Evolutionary conservation across 23 tunicate genomes (phyloP).

Genomic region (Styela plicata): DNA sequence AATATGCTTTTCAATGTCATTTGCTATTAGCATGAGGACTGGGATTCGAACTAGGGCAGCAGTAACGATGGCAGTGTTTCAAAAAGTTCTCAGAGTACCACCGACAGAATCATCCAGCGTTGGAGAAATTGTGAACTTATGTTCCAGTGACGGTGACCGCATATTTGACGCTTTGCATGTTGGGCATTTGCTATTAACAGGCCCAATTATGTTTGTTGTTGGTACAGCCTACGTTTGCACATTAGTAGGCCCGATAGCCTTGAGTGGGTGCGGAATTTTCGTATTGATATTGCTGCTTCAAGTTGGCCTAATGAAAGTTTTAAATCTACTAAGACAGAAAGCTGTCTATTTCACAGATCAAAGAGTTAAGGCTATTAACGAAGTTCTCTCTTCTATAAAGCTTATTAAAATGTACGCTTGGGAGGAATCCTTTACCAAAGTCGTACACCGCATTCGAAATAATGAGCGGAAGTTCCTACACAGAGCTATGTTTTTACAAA

Average conservation of each 20-base stretch:
- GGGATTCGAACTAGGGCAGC: constrained; percentile 60
- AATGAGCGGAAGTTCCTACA: constrained; percentile 38
- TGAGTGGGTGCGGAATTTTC: constrained; percentile 61
- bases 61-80: constrained; percentile 42
- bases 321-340: constrained; percentile 44
- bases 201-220: constrained; percentile 54
- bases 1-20: constrained; percentile 26
- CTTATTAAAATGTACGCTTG: constrained; percentile 90
- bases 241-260: constrained; percentile 66
- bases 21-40: constrained; percentile 53
- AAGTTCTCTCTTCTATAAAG: constrained; percentile 66
- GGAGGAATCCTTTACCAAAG: constrained; percentile 57
- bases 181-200: constrained; percentile 34
- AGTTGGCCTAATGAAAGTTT: constrained; percentile 27
- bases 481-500: constrained; percentile 34
- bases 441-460: constrained; percentile 34
- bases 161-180: constrained; percentile 45
- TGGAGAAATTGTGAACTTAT: constrained; percentile 71
- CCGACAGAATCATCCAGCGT: constrained; percentile 31
- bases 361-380: constrained; percentile 58
- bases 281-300: constrained; percentile 35
- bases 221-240: constrained; percentile 44
- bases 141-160: constrained; percentile 91
- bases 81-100: constrained; percentile 52
- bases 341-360: constrained; percentile 39